phyloP scores from a whole-genome alignment of 2,113 vertebrate species.

The Prunella fulvescens region DNA sequence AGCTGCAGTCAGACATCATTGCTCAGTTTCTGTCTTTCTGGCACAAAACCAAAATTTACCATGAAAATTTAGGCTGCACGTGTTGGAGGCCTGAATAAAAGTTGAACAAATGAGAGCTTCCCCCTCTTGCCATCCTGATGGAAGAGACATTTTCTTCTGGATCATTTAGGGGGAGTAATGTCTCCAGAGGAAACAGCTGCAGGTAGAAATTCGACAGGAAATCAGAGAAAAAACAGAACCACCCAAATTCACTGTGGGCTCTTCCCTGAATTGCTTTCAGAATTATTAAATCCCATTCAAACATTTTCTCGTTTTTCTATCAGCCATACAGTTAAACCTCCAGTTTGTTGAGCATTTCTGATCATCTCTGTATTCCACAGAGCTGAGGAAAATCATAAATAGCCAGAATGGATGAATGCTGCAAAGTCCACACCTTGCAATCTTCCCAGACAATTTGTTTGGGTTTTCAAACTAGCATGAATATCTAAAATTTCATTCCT shows the following conservation, averaged over 20 bases:
- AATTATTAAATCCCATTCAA: neutral
- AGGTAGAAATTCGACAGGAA: neutral
- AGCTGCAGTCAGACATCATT: neutral
- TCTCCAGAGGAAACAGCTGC: neutral
- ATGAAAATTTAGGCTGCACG: neutral
- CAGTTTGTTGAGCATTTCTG: neutral
- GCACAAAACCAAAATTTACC: neutral
- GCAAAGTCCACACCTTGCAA: neutral
- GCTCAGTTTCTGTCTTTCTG: neutral
- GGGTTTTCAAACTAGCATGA: neutral
- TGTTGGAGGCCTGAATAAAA: neutral
- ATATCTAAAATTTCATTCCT: neutral
- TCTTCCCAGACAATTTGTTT: neutral
- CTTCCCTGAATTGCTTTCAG: neutral
- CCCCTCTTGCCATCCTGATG: neutral
- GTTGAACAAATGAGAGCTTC: neutral
- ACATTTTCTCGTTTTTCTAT: neutral
- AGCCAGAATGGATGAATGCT: neutral
- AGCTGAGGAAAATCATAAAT: neutral
- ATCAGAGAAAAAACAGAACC: neutral
- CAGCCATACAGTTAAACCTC: neutral
- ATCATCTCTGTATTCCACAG: neutral
- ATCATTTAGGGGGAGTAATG: neutral
- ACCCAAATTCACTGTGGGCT: neutral
- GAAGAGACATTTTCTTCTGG: neutral